A percentile compares a stretch with the other conserved stretches of the same genome.
phyloP scores from a whole-genome alignment of 2,888 invertebrate genomes.

The Maniola hyperantus region DNA sequence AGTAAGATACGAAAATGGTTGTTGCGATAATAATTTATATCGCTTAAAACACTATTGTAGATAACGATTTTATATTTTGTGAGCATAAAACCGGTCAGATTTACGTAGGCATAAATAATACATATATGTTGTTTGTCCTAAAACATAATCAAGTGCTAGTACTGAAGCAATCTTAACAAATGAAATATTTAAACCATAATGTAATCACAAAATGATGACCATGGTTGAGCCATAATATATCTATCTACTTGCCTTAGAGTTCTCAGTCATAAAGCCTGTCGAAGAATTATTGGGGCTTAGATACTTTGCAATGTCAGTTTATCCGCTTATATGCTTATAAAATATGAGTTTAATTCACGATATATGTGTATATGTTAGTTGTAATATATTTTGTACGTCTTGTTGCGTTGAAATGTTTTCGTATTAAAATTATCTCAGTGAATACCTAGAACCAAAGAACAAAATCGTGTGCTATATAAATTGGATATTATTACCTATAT shows the following conservation, averaged over 20 bases:
- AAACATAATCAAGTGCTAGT: background rate
- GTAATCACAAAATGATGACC: background rate
- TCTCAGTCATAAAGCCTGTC: background rate
- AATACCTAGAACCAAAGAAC: constrained; percentile 67
- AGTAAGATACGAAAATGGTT: constrained; percentile 28
- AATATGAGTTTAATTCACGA: constrained; percentile 12
- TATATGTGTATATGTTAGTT: constrained; percentile 21
- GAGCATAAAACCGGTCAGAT: constrained; percentile 4
- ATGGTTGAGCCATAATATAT: background rate
- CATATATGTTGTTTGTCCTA: background rate
- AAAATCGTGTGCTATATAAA: constrained; percentile 51
- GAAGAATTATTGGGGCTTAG: background rate
- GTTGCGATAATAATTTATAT: constrained; percentile 24
- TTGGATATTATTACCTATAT: constrained; percentile 28
- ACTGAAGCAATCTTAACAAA: background rate
- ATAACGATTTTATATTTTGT: constrained; percentile 16
- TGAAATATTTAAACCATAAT: background rate
- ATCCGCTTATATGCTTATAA: constrained; percentile 18
- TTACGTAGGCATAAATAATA: background rate
- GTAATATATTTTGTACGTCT: constrained; percentile 16
- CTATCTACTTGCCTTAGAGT: background rate
- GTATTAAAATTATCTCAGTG: constrained; percentile 47
- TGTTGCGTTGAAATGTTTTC: constrained; percentile 24
- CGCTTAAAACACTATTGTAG: constrained; percentile 21
- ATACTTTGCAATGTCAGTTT: background rate